Conservation (phyloP, 1,140 invertebrate species). For the Steinernema khuongi region DNA sequence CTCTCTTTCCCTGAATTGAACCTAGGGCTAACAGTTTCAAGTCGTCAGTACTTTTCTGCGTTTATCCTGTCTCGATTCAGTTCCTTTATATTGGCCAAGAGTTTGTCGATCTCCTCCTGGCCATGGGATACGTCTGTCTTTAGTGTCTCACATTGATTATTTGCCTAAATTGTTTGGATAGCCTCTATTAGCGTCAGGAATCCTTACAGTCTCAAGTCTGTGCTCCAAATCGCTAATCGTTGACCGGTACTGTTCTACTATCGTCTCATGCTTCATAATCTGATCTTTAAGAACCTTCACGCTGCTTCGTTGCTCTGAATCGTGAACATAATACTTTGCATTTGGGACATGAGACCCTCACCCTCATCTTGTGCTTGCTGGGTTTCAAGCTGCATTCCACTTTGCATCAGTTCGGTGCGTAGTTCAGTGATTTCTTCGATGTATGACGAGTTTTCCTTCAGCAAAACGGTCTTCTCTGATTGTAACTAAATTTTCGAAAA, state of each 20-base stretch:
- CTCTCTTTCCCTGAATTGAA: not conserved
- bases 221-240: not conserved
- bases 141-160: not conserved
- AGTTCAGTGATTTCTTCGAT: conserved; percentile 1
- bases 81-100: not conserved
- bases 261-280: not conserved
- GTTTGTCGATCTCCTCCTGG: not conserved
- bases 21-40: not conserved
- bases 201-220: not conserved
- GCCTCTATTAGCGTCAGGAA: not conserved
- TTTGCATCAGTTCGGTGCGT: not conserved
- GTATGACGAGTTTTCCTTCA: not conserved
- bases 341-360: not conserved
- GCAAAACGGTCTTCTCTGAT: not conserved
- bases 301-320: not conserved
- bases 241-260: not conserved
- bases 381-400: not conserved
- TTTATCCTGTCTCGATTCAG: not conserved
- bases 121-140: not conserved
- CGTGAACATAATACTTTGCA: not conserved
- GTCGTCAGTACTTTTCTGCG: not conserved
- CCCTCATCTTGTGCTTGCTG: not conserved
- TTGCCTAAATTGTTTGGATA: not conserved
- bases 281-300: not conserved
- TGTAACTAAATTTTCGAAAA: too few species aligned